phyloP scores from a whole-genome alignment of 2,888 invertebrate genomes.

The Cataglyphis livida region DNA sequence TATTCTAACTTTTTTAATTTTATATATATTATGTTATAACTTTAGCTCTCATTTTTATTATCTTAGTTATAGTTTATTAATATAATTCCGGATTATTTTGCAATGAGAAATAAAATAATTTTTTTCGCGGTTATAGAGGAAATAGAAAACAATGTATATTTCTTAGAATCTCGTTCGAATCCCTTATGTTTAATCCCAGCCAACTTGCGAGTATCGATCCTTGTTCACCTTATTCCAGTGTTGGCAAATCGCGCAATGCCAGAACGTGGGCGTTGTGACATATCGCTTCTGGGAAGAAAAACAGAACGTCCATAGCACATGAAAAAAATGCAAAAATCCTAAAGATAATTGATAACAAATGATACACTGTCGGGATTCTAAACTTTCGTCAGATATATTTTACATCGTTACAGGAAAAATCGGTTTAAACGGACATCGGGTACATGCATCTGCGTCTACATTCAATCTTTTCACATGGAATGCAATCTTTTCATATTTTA shows the following conservation, averaged over 20 bases:
- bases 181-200: conserved; percentile 5
- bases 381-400: background rate
- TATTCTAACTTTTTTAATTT: background rate
- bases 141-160: background rate
- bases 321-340: conserved; percentile 6
- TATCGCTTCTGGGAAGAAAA: background rate
- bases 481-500: conserved; percentile 5
- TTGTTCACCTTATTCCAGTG: conserved; percentile 13
- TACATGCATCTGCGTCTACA: background rate
- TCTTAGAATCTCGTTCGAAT: background rate
- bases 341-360: conserved; percentile 9
- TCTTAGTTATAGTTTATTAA: background rate
- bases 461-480: background rate
- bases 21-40: background rate
- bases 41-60: background rate
- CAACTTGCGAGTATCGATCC: background rate
- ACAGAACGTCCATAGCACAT: background rate
- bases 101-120: background rate
- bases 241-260: conserved; percentile 2
- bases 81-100: background rate
- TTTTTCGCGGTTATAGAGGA: background rate
- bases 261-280: conserved; percentile 11
- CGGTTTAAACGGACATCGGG: background rate
- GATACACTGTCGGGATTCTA: background rate
- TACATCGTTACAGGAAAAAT: background rate